Conservation (phyloP, 1,140 invertebrate genomes). For the Anthonomus grandis region DNA sequence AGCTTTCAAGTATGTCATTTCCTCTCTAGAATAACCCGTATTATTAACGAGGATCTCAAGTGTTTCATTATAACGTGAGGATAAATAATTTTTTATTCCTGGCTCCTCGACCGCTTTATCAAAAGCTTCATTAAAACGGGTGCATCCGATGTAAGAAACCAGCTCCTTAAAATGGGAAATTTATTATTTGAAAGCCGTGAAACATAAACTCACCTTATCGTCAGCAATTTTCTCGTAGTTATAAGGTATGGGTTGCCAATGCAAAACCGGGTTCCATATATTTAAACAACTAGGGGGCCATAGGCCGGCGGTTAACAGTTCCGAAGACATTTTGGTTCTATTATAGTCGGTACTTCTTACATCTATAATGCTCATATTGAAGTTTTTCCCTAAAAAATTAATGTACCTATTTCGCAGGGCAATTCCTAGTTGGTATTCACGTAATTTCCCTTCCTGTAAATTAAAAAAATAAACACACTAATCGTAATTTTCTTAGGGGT, state of each 20-base stretch:
- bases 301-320: constrained; percentile 1
- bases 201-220: constrained; percentile 1
- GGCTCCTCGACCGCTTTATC: background rate
- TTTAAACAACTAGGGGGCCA: background rate
- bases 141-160: background rate
- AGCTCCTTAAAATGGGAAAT: background rate
- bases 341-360: constrained; percentile 1
- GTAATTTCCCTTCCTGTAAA: background rate
- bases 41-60: background rate
- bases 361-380: background rate
- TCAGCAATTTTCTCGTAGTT: background rate
- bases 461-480: background rate
- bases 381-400: background rate
- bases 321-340: constrained; percentile 10
- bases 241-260: constrained; percentile 5
- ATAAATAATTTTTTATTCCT: background rate
- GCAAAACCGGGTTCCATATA: constrained; percentile 3
- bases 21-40: background rate
- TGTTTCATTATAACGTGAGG: background rate
- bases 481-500: background rate
- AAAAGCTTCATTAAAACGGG: background rate
- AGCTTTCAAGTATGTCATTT: constrained; percentile 3
- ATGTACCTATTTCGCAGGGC: background rate
- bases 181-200: background rate
- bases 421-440: background rate